A percentile compares a stretch with the other conserved stretches of the same genome.
Conservation (phyloP, 2,113 vertebrate species). For the Theristicus caerulescens region DNA sequence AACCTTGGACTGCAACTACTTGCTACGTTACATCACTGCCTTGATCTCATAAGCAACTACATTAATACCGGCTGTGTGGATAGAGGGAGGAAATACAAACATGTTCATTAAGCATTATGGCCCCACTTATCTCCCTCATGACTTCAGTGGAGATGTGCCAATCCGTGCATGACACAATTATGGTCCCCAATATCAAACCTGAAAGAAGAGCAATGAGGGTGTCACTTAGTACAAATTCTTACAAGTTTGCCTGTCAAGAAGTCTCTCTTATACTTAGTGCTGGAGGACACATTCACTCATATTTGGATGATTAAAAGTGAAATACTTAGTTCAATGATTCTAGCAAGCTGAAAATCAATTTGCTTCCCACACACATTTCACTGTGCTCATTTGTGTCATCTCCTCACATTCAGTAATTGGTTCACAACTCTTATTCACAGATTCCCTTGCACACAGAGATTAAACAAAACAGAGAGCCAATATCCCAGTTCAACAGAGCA, state of each 20-base stretch:
- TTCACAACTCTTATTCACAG: not conserved
- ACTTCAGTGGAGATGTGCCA: not conserved
- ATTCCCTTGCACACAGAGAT: not conserved
- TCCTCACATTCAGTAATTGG: not conserved
- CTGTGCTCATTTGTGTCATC: not conserved
- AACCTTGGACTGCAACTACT: not conserved
- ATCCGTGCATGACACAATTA: not conserved
- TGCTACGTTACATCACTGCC: not conserved
- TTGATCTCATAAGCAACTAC: conserved; percentile 36
- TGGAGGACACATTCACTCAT: not conserved
- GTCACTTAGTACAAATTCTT: not conserved
- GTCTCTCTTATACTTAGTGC: not conserved
- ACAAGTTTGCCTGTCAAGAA: not conserved
- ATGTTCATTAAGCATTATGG: conserved; percentile 24
- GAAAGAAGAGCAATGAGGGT: not conserved
- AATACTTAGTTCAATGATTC: not conserved
- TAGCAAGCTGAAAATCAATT: not conserved
- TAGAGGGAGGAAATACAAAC: conserved; percentile 8
- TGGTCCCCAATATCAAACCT: not conserved
- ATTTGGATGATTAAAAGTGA: not conserved
- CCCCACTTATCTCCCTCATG: not conserved
- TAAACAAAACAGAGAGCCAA: conserved; percentile 7
- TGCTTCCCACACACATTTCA: conserved; percentile 5
- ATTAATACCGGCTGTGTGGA: conserved; percentile 44
- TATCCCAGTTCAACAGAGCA: not conserved